A percentile compares a stretch with the other conserved stretches of the same genome.
Conservation (phyloP, 2,797 vertebrate genomes). For the Tympanoctomys barrerae region DNA sequence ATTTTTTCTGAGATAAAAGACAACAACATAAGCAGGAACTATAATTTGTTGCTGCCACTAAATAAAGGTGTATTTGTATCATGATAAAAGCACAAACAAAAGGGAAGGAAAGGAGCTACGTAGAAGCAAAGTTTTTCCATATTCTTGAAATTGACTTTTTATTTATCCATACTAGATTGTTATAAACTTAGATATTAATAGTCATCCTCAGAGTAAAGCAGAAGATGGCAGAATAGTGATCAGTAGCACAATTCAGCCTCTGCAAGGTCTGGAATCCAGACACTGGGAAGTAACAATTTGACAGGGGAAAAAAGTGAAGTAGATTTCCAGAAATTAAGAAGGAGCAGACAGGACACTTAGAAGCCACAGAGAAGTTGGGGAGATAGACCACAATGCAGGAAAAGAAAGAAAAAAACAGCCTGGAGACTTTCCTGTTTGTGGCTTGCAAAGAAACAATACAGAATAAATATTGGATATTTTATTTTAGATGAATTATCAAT, state of each 20-base stretch:
- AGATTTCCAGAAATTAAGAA: background rate
- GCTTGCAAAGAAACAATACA: background rate
- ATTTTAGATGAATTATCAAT: background rate
- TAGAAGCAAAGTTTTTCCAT: background rate
- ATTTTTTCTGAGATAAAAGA: background rate
- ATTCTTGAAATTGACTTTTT: background rate
- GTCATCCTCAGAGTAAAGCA: background rate
- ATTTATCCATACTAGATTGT: background rate
- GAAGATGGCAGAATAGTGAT: background rate
- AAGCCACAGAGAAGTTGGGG: background rate
- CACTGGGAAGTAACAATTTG: background rate
- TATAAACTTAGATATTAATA: background rate
- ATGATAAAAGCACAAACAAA: background rate
- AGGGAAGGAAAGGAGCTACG: background rate
- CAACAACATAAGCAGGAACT: background rate
- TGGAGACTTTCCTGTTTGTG: background rate
- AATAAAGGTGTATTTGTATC: background rate
- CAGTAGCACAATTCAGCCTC: background rate
- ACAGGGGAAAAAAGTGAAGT: background rate
- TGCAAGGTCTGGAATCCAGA: background rate
- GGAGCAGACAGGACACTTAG: background rate
- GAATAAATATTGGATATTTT: background rate
- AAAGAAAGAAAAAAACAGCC: background rate
- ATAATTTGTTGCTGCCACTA: background rate
- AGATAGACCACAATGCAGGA: background rate